Evolutionary conservation across 1,140 invertebrate species (phyloP), one percentile per base, ranked within the genome.

Genomic region (Microplitis demolitor): DNA sequence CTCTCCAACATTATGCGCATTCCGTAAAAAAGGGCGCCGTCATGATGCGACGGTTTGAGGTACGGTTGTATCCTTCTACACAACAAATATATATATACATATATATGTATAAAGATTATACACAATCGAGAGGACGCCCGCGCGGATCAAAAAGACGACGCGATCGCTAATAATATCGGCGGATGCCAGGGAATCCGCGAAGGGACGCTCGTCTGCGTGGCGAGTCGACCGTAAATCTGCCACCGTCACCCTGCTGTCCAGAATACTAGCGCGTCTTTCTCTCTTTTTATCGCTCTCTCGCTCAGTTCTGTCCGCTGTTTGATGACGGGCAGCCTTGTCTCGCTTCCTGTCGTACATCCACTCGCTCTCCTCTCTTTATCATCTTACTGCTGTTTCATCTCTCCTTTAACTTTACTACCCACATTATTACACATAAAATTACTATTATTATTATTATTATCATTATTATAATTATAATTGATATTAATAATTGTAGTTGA

Each of bases 101-200:
- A 31, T 60, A 60, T 33, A 60, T 61, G 13, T 64, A n/a, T 11
- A 45, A 9, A 45, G 39, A 45, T 11, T 9, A 45, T 45, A 6
- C 6, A 8, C 39, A 45, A 45, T 45, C 39, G 39, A 45, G 51
- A 53, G 62, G 69, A 66, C 51, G 37, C 70, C 61, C 75, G 72
- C 31, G 73, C 81, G 80, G 82, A 84, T 86, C 82, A 86, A 86
- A 85, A 86, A 84, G 82, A 83, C 79, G 78, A 81, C 77, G 78
- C 83, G 84, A 83, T 84, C 81, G 82, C 84, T 86, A 86, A 86
- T 86, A 86, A 86, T 86, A 86, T 86, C 83, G 80, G 80, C 79
- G 83, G 82, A 83, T 85, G 82, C 81, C 78, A 76, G 82, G 78
- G 84, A 85, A 86, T 86, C 78, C 83, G 83, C 81, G 78, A 82